Evolutionary conservation across 2,797 vertebrate genomes (phyloP), one percentile per base, ranked within the genome.

Genomic region (Onychomys arenicola): DNA sequence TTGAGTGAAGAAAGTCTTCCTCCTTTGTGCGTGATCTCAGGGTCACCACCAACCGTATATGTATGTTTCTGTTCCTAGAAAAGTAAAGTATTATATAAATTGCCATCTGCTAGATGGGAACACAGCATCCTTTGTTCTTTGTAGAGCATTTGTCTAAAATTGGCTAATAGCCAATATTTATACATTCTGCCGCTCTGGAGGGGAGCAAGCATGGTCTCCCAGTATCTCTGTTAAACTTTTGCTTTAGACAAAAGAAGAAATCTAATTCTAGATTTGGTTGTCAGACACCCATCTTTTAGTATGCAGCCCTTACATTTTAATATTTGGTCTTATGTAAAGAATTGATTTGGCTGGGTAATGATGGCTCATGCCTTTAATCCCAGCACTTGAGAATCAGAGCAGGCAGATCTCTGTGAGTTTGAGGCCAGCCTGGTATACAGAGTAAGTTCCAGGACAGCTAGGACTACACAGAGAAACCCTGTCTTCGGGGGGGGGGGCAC

Each of bases 241-340:
- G 67, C 49, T 89, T 95, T 92, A 89, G 63, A 91, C 52, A 92
- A 76, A 95, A 96, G 11, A 89, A 93, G 57, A 95, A 92, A 80
- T 83, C 55, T 80, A 93, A 94, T 80, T 93, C 78, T 95, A 77
- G 43, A 71, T 95, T 86, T 67, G 43, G 6, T 83, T 85, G 67
- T 81, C 88, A 94, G 34, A 25, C 27, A 27, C 0, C 6, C 46
- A 32, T 67, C 46, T 93, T 94, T 94, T 93, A 13, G 75, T 11
- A 25, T 63, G 32, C 16, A 6, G 23, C 27, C 34, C 43, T 90
- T 93, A n/a, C 21, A 67, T 94, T 96, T 97, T 84, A 84, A 65
- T 43, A 67, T 92, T 69, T 78, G 29, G 3, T 81, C 29, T 92
- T 75, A 1, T 57, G 19, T 90, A 52, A 94, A 90, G 9, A 49